Conservation (phyloP, 2,113 vertebrate species). For the Pedionomus torquatus region DNA sequence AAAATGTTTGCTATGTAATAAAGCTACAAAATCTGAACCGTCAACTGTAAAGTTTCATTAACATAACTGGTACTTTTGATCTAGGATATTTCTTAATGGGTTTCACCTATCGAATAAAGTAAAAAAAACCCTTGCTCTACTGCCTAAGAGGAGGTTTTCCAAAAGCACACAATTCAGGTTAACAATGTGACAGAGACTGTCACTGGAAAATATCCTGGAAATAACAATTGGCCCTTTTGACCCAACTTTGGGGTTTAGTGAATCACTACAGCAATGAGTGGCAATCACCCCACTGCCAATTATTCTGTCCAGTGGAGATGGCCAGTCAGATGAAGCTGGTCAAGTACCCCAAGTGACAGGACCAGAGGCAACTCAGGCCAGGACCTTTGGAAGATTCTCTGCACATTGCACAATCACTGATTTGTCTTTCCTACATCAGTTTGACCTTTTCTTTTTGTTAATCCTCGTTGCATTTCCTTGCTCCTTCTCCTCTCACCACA, state of each 20-base stretch:
- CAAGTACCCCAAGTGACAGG: not conserved
- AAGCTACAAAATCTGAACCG: not conserved
- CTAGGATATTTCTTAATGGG: not conserved
- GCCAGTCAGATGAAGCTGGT: not conserved
- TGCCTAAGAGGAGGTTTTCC: not conserved
- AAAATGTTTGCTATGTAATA: not conserved
- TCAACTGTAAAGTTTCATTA: not conserved
- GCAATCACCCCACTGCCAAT: not conserved
- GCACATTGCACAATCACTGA: not conserved
- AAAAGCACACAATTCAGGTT: not conserved
- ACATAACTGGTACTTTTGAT: not conserved
- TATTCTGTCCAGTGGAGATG: not conserved
- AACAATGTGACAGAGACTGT: not conserved
- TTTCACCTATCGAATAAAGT: not conserved
- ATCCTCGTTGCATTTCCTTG: not conserved
- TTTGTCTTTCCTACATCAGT: not conserved
- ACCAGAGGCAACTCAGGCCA: not conserved
- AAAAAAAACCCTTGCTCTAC: not conserved
- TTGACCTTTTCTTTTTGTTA: not conserved
- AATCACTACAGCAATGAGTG: not conserved
- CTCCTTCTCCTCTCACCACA: not conserved
- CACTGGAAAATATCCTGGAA: not conserved
- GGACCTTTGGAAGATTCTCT: not conserved
- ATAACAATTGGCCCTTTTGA: not conserved
- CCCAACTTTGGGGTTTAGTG: not conserved